Base-by-base conservation (phyloP, 2,113 vertebrate genomes). In the Perognathus longimembris region DNA sequence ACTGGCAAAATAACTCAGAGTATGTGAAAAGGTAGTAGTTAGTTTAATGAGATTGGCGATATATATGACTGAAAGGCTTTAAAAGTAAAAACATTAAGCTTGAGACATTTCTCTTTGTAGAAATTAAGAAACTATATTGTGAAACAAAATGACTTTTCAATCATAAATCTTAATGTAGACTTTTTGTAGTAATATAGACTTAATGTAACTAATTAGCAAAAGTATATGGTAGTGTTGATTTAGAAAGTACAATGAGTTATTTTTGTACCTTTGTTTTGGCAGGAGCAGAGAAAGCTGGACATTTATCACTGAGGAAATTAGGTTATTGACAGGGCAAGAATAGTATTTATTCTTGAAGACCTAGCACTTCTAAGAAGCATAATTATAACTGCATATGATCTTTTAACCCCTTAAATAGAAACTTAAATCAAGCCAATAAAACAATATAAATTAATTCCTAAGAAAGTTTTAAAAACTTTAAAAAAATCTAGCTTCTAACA, bases 331-430 rank as follows among this genome's bases (percentile, higher is more conserved):
- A 76, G 14, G 21, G 88, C 74, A 81, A 81, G 22, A 76, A 40
- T 9, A 28, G 30, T 91, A 81, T 91, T 94, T 78, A 89, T 81
- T 91, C 42, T 74, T 79, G 14, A 90, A 92, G 92, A 79, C 57
- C 26, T 80, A 67, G 6, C 32, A 67, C 50, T 57, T 76, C 17
- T 3, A 76, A 38, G 34, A 92, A 93, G 26, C 34, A 73, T 76
- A 66, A 34, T 90, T 94, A 73, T 83, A 88, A 83, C 85, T 79
- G 59, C 20, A 24, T 67, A 34, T 85, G 11, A 91, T 89, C 50
- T 9, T 59, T 84, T 87, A 59, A 89, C 12, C 12, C 20, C 50
- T n/a, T 61, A 66, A 59, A 90, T 36, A 80, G 74, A 90, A 88
- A 78, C 6, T 70, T 83, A 85, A 74, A 69, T 92, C 22, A 94